Percentiles rank a stretch among this genome's conserved stretches.
Conservation (phyloP, 2,888 invertebrate species). For the Eudasyphora cyanicolor region DNA sequence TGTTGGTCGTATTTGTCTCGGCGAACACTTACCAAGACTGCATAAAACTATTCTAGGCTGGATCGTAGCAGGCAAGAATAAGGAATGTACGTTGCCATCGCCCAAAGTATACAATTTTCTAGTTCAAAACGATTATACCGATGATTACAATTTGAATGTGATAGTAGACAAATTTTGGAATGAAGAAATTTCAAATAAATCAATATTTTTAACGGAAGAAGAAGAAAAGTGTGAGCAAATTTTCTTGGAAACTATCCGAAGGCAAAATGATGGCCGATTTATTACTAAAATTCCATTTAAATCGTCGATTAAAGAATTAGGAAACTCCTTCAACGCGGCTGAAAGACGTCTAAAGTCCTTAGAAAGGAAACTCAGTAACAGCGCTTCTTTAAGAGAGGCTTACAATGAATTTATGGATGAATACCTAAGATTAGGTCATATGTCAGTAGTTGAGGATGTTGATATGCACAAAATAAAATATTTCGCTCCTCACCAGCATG, state of each 20-base stretch:
- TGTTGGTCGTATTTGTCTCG: slow-evolving; percentile 29
- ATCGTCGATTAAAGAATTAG: slow-evolving; percentile 15
- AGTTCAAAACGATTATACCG: neutral
- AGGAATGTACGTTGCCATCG: too few species aligned
- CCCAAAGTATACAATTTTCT: neutral
- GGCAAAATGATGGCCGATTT: slow-evolving; percentile 31
- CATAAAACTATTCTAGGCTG: slow-evolving; percentile 47
- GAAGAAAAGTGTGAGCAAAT: slow-evolving; percentile 23
- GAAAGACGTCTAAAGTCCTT: slow-evolving; percentile 23
- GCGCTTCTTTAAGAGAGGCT: neutral
- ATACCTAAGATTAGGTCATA: slow-evolving; percentile 37
- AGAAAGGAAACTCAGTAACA: neutral
- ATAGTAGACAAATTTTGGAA: slow-evolving; percentile 32
- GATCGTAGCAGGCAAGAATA: slow-evolving; percentile 30
- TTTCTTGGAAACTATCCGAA: slow-evolving; percentile 6
- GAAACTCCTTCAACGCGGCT: too few species aligned
- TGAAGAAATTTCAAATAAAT: slow-evolving; percentile 2
- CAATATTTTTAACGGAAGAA: slow-evolving; percentile 23
- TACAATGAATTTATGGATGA: slow-evolving; percentile 39
- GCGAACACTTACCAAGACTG: slow-evolving; percentile 8
- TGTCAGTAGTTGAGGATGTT: slow-evolving; percentile 28
- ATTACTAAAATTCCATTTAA: slow-evolving; percentile 49
- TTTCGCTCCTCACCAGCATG: slow-evolving; percentile 52
- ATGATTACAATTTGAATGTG: neutral
- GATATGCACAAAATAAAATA: slow-evolving; percentile 17